Evolutionary conservation across 2,797 vertebrate genomes (phyloP), one percentile per base, ranked within the genome.

Genomic region (Nyctalus aviator): DNA sequence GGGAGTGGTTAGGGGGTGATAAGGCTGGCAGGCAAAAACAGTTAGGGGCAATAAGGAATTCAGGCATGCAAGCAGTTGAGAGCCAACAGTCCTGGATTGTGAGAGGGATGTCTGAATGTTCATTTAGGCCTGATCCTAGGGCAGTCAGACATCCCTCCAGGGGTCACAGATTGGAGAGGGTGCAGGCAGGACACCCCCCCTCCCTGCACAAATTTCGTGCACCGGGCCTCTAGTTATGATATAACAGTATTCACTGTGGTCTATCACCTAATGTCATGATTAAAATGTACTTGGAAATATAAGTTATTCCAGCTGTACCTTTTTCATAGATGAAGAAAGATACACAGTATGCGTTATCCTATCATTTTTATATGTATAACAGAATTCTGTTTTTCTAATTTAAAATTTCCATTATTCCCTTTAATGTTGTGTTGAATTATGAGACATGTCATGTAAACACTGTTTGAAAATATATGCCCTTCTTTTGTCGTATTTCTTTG

Each of bases 401-500:
- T 76, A 84, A 91, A 84, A 76, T 81, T 91, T 87, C 41, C 13
- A 87, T 81, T 81, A 68, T 50, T 84, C 46, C n/a, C 14, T 89
- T 35, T 82, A 10, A 41, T 72, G 5, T 53, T 68, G 8, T 62
- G 23, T n/a, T 87, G 27, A 91, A 77, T 87, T 81, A 48, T 75
- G 73, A 87, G 1, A 64, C 14, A 48, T 57, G 23, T 50, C 25
- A 27, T 53, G 6, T 72, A 84, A 82, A 73, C 69, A 44, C 10
- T 85, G 11, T 83, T 37, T 37, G 41, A 89, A 81, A 76, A 62
- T 41, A 37, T 25, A n/a, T 32, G 21, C 73, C 73, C n/a, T 85
- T 32, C 27, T 64, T 46, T 75, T 35, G 79, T 20, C 71, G 12
- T 23, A 72, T 94, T 92, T 81, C 23, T 91, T 76, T 87, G 14